phyloP scores from a whole-genome alignment of 92 coral and sea anemone genomes.

The Siderastrea radians region DNA sequence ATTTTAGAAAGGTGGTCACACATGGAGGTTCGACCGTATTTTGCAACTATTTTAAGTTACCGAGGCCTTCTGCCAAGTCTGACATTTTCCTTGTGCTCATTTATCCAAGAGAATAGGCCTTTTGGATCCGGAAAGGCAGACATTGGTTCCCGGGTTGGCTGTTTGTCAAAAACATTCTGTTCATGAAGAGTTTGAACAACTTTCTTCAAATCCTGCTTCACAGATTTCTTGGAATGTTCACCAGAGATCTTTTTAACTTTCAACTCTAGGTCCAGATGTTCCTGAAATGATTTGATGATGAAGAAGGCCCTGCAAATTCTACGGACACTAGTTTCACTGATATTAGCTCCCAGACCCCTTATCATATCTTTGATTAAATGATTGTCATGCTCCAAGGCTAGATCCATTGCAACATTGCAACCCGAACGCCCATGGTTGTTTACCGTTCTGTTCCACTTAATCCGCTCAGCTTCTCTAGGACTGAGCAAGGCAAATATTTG shows the following conservation, averaged over 20 bases:
- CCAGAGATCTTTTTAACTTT: slow-evolving; percentile 25
- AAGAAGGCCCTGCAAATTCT: slow-evolving; percentile 62
- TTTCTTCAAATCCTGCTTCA: slow-evolving; percentile 41
- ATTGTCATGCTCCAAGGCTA: slow-evolving; percentile 69
- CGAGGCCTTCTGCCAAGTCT: slow-evolving; percentile 63
- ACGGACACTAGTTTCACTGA: slow-evolving; percentile 34
- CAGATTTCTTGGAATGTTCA: slow-evolving; percentile 52
- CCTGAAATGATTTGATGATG: slow-evolving; percentile 6
- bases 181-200: slow-evolving; percentile 44
- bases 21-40: too few species aligned
- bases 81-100: slow-evolving; percentile 66
- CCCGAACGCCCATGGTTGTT: slow-evolving; percentile 60
- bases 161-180: slow-evolving; percentile 50
- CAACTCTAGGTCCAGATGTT: slow-evolving; percentile 34
- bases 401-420: slow-evolving; percentile 55
- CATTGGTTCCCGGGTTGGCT: slow-evolving; percentile 41
- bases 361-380: slow-evolving; percentile 56
- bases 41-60: slow-evolving; percentile 18
- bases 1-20: too few species aligned
- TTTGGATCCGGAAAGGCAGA: slow-evolving; percentile 34
- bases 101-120: slow-evolving; percentile 63
- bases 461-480: slow-evolving; percentile 65
- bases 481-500: slow-evolving; percentile 47
- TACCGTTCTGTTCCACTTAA: slow-evolving; percentile 65
- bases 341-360: slow-evolving; percentile 66